Conservation (phyloP, 2,113 vertebrate species). For the Noturus placidus region DNA sequence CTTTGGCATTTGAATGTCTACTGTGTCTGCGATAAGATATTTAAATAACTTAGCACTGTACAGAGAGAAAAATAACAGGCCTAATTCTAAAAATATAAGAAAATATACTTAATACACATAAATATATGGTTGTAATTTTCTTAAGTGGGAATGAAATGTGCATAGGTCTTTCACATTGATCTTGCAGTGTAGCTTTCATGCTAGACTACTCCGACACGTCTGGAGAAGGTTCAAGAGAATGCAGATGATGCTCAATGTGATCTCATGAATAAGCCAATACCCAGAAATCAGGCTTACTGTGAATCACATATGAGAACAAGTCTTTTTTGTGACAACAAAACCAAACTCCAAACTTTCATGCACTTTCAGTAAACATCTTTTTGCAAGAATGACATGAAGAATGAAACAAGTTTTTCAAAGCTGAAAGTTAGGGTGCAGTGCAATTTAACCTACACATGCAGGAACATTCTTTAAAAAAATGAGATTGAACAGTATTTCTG, state of each 20-base stretch:
- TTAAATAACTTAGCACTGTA: constrained; percentile 16
- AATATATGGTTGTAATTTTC: constrained; percentile 7
- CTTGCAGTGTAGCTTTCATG: not conserved
- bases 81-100: constrained; percentile 1
- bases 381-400: constrained; percentile 22
- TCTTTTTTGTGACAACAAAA: constrained; percentile 13
- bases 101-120: constrained; percentile 16
- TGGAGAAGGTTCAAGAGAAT: not conserved
- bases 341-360: constrained; percentile 32
- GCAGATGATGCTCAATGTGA: not conserved
- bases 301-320: not conserved
- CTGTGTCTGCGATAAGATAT: constrained; percentile 7
- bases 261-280: not conserved
- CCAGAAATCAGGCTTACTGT: not conserved
- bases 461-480: constrained; percentile 39
- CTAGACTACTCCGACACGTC: not conserved
- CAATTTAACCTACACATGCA: constrained; percentile 42
- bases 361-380: not conserved
- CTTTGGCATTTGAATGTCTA: constrained; percentile 43
- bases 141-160: constrained; percentile 30
- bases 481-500: constrained; percentile 19
- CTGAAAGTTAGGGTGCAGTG: constrained; percentile 36
- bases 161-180: constrained; percentile 32
- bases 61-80: not conserved
- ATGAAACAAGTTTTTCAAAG: constrained; percentile 18